A percentile compares a stretch with the other conserved stretches of the same genome.
These are phyloP conservation scores for Syrmaticus mikado DNA, from an alignment of 2,113 vertebrate genomes.

Conservation along the genomic window DNA sequence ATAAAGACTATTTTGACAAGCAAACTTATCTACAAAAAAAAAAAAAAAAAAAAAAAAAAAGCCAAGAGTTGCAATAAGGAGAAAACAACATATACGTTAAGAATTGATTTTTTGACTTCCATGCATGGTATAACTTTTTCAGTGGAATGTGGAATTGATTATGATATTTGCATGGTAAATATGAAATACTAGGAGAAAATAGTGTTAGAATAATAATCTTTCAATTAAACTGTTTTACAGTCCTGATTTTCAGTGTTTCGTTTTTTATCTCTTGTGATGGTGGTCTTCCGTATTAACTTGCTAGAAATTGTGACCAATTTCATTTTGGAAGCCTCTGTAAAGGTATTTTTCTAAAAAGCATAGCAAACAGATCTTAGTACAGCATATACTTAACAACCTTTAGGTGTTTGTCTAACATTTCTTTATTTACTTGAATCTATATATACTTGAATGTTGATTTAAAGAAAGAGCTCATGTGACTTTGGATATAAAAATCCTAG, in stretches of 20 bases:
- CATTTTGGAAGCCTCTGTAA: not conserved
- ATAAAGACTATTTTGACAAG: constrained; percentile 1
- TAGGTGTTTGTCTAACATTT: not conserved
- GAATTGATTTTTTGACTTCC: not conserved
- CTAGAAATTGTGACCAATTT: not conserved
- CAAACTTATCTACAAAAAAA: constrained; percentile 30
- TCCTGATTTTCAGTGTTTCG: not conserved
- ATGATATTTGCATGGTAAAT: constrained; percentile 32
- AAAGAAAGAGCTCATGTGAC: not conserved
- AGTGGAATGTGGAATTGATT: not conserved
- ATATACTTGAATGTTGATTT: not conserved
- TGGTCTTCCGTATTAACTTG: not conserved
- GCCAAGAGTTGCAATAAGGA: not conserved
- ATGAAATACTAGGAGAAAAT: constrained; percentile 19
- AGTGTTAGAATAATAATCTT: not conserved
- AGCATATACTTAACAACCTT: not conserved
- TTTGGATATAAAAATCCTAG: not conserved
- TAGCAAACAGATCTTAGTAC: not conserved
- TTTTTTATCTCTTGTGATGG: not conserved
- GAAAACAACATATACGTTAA: constrained; percentile 5
- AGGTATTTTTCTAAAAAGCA: not conserved
- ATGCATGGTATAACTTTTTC: constrained; percentile 15
- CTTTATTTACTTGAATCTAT: not conserved
- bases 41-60: not conserved
- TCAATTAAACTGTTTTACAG: constrained; percentile 33